phyloP scores from a whole-genome alignment of 2,888 invertebrate species.

The Anarsia innoxiella region DNA sequence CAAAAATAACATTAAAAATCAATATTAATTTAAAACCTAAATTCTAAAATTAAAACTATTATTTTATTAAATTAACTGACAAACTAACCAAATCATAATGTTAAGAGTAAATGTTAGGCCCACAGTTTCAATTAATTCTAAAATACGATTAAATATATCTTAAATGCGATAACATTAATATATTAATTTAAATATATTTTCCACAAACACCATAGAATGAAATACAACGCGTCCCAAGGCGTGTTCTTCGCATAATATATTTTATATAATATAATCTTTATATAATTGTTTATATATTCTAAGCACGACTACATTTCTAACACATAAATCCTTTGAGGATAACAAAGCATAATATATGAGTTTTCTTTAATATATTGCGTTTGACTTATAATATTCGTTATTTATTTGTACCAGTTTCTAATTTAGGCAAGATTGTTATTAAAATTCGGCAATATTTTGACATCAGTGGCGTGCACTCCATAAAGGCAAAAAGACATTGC shows the following conservation, averaged over 20 bases:
- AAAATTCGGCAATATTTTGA: too few relatives aligned
- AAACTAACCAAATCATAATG: neutral
- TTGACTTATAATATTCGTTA: too few relatives aligned
- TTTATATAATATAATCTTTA: neutral
- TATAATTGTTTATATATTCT: conserved; percentile 10
- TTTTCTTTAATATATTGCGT: too few relatives aligned
- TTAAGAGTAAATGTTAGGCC: conserved; percentile 16
- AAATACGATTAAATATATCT: conserved; percentile 6
- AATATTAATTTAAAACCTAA: conserved; percentile 13
- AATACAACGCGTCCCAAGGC: conserved; percentile 42
- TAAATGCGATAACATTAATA: conserved; percentile 1
- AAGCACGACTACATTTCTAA: conserved; percentile 20
- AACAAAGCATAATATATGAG: conserved; percentile 27
- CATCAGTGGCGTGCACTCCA: too few relatives aligned
- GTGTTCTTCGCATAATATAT: conserved; percentile 23
- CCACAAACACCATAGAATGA: conserved; percentile 45
- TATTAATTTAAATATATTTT: conserved; percentile 13
- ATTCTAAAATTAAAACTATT: neutral
- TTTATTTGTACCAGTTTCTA: too few relatives aligned
- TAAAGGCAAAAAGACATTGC: too few relatives aligned
- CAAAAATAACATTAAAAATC: conserved; percentile 24
- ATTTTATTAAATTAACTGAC: conserved; percentile 1
- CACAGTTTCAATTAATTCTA: conserved; percentile 10
- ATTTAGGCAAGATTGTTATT: too few relatives aligned
- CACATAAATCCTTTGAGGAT: conserved; percentile 38